These are phyloP conservation scores for Lethocerus indicus DNA, from an alignment of 1,140 invertebrate genomes.

Conservation along the genomic window DNA sequence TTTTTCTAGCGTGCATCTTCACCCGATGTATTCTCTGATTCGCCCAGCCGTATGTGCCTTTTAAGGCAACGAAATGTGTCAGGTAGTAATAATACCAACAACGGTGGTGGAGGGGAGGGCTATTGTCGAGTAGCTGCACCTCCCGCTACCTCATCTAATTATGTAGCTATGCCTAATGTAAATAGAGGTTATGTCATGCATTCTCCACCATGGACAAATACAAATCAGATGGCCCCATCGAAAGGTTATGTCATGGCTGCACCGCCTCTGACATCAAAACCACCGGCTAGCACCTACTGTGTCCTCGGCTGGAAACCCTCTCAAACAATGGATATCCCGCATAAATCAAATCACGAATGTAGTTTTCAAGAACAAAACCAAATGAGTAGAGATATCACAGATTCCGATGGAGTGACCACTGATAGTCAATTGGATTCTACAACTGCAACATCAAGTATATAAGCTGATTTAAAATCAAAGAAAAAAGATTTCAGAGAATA, in stretches of 20 bases:
- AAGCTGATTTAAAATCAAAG: no score
- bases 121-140: slow-evolving; percentile 3
- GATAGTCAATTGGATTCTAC: no score
- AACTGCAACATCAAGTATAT: no score
- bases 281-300: no score
- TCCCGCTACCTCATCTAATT: background rate
- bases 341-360: no score
- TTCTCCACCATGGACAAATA: background rate
- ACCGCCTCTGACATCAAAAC: background rate
- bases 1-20: slow-evolving; percentile 2
- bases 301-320: no score
- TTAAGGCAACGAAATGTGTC: slow-evolving; percentile 3
- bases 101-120: slow-evolving; percentile 8
- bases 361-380: no score
- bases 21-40: slow-evolving; percentile 7
- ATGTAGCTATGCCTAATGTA: slow-evolving; percentile 4
- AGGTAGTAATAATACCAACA: no score
- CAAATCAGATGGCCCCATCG: background rate
- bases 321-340: no score
- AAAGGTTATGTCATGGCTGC: slow-evolving; percentile 4
- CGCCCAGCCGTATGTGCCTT: background rate
- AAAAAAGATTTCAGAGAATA: no score
- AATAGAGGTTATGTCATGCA: slow-evolving; percentile 8
- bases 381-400: no score
- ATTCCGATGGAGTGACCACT: no score